These are phyloP conservation scores for Plagodis pulveraria DNA, from an alignment of 2,888 invertebrate species.

Conservation along the genomic window DNA sequence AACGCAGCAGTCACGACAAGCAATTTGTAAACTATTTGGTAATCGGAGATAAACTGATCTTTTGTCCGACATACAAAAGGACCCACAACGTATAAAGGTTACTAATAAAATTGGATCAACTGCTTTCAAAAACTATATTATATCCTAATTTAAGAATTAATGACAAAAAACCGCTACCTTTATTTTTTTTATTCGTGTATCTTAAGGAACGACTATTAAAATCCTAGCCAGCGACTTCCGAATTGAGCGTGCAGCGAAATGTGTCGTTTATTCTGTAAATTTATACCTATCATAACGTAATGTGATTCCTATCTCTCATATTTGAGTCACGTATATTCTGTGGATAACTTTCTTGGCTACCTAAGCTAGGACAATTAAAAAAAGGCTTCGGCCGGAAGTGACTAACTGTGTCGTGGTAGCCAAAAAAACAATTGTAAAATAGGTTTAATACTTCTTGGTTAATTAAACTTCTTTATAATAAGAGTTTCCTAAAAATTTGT, in stretches of 20 bases:
- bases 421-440: background rate
- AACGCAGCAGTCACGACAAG: conserved; percentile 15
- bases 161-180: too few species aligned
- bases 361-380: conserved; percentile 14
- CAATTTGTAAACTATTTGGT: conserved; percentile 3
- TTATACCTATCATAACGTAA: background rate
- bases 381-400: conserved; percentile 24
- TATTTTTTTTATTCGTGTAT: background rate
- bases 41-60: conserved; percentile 18
- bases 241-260: conserved; percentile 6
- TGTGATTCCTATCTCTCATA: conserved; percentile 10
- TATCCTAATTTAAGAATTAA: conserved; percentile 2
- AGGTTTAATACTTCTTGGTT: too few species aligned
- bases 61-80: conserved; percentile 19
- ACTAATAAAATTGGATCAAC: conserved; percentile 13
- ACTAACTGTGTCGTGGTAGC: conserved; percentile 12
- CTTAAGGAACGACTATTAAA: conserved; percentile 11
- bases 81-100: conserved; percentile 16
- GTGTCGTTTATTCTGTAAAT: conserved; percentile 2
- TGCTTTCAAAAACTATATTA: conserved; percentile 16
- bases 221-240: conserved; percentile 24
- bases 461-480: too few species aligned
- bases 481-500: too few species aligned
- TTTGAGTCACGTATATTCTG: conserved; percentile 23
- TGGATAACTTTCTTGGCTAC: conserved; percentile 2